A percentile compares a stretch with the other conserved stretches of the same genome.
Conservation (phyloP, 2,888 invertebrate genomes). For the Xylophagus ater region DNA sequence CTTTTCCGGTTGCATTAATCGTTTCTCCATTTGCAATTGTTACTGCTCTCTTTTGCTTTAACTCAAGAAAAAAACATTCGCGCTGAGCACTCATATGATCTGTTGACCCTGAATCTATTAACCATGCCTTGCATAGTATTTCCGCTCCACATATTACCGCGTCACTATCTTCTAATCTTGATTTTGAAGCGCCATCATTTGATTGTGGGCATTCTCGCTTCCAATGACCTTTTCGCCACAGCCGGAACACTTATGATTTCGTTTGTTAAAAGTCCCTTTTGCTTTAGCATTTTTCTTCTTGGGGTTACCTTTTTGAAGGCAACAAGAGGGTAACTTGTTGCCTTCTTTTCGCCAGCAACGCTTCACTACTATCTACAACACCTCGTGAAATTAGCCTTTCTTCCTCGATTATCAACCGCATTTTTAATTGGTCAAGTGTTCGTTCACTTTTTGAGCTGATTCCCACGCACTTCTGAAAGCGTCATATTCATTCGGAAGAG, state of each 20-base stretch:
- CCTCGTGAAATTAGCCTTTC: constrained; percentile 12
- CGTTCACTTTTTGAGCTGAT: constrained; percentile 17
- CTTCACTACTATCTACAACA: neutral
- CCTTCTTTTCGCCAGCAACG: constrained; percentile 13
- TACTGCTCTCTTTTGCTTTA: neutral
- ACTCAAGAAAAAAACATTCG: constrained; percentile 9
- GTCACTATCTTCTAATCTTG: neutral
- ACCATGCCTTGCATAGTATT: constrained; percentile 4
- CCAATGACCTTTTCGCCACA: constrained; percentile 13
- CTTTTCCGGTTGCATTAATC: constrained; percentile 7
- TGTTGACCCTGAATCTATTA: constrained; percentile 14
- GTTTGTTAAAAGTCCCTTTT: neutral
- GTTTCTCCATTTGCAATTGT: constrained; percentile 4
- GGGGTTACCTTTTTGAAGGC: too few relatives aligned
- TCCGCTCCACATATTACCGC: neutral
- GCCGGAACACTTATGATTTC: neutral
- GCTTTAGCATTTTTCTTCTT: neutral
- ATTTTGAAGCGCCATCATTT: neutral
- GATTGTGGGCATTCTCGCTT: constrained; percentile 13
- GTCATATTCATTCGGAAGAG: constrained; percentile 20
- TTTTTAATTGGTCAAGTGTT: constrained; percentile 18
- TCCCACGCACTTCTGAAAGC: constrained; percentile 27
- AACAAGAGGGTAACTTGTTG: too few relatives aligned
- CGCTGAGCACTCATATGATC: constrained; percentile 10
- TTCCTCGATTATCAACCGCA: constrained; percentile 19